phyloP scores from a whole-genome alignment of 2,888 invertebrate species.

The Homarus gammarus region DNA sequence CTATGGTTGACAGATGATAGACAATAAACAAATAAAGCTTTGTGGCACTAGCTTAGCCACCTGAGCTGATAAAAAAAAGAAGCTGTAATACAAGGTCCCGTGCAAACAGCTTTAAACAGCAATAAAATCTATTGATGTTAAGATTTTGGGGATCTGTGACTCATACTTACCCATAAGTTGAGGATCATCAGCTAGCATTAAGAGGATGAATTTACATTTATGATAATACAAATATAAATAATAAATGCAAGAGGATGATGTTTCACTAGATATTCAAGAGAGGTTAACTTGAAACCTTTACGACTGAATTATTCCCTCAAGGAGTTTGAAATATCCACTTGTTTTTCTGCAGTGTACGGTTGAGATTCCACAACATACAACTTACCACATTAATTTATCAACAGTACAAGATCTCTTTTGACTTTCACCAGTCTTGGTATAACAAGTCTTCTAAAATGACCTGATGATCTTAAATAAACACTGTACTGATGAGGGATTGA shows the following conservation, averaged over 20 bases:
- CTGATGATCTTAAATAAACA: too few species aligned
- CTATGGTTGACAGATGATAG: neutral
- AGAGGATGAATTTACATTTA: conserved; percentile 30
- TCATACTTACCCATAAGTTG: conserved; percentile 68
- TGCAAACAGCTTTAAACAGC: neutral
- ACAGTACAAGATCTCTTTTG: too few species aligned
- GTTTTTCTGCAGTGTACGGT: too few species aligned
- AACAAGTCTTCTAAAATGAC: too few species aligned
- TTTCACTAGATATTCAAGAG: neutral
- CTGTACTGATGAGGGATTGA: too few species aligned
- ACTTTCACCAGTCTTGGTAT: too few species aligned
- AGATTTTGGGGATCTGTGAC: neutral
- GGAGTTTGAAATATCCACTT: too few species aligned
- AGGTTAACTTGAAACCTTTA: too few species aligned
- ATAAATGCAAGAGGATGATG: neutral
- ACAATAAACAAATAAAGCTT: neutral
- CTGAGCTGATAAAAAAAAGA: neutral
- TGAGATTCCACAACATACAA: too few species aligned
- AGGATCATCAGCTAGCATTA: conserved; percentile 60
- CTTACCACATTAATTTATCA: too few species aligned
- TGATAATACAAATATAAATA: neutral
- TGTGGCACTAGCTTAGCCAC: neutral
- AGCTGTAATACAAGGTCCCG: neutral
- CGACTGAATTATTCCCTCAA: too few species aligned
- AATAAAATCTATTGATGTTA: neutral